Percentiles rank a stretch among this genome's conserved stretches.
These are phyloP conservation scores for Eclectus roratus DNA, from an alignment of 2,113 vertebrate species.

Conservation along the genomic window DNA sequence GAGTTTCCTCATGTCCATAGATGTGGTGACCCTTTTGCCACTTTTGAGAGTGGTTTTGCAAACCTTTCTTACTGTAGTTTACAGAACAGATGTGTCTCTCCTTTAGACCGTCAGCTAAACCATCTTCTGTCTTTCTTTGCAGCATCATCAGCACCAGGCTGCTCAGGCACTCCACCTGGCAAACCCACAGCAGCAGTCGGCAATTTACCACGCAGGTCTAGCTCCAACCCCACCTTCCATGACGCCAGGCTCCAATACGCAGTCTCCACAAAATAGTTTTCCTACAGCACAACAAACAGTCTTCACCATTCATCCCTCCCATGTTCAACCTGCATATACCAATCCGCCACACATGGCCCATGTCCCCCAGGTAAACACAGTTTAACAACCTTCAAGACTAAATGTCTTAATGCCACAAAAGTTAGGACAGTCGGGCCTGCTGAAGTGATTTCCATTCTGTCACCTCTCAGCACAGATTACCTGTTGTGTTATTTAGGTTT, in stretches of 20 bases:
- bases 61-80: fast-evolving
- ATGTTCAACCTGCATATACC: constrained; percentile 93
- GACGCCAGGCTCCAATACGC: constrained; percentile 94
- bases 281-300: constrained; percentile 93
- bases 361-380: constrained; percentile 89
- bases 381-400: constrained; percentile 64
- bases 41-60: not conserved
- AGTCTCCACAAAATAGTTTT: constrained; percentile 95
- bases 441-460: constrained; percentile 57
- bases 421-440: constrained; percentile 46
- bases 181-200: constrained; percentile 90
- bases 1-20: not conserved
- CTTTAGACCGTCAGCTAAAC: not conserved
- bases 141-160: constrained; percentile 92
- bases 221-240: constrained; percentile 94
- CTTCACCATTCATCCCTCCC: constrained; percentile 94
- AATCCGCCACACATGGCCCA: constrained; percentile 96
- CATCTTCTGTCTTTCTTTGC: not conserved
- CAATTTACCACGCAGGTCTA: constrained; percentile 92
- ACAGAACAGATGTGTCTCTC: fast-evolving
- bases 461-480: constrained; percentile 56
- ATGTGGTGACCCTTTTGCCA: not conserved
- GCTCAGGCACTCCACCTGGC: constrained; percentile 94
- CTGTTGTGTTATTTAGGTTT: constrained; percentile 53
- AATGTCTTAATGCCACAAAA: constrained; percentile 53